Evolutionary conservation across 2,888 invertebrate species (phyloP), one percentile per base, ranked within the genome.

Genomic region (Leptarthrus brevirostris): DNA sequence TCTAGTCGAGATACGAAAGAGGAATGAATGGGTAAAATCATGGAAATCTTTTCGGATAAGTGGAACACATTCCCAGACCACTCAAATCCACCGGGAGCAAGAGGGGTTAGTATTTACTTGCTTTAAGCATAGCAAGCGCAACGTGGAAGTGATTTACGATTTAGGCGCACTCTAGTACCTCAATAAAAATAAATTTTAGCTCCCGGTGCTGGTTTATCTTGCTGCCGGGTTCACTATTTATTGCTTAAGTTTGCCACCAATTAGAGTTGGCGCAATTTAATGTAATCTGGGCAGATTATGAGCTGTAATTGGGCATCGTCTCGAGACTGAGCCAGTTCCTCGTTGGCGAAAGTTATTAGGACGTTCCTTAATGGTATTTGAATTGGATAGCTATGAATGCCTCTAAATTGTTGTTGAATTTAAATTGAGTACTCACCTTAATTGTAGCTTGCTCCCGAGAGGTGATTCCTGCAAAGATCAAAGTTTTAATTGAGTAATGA

Each of bases 261-360:
- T 72, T 72, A 72, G 47, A 72, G 30, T 47, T 56, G 26, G 56
- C 56, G 40, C 72, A 72, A 72, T 72, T 58, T 72, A 49, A 10
- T 49, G 54, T 72, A 72, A 72, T 72, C 72, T 44, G 44, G 44
- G 16, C 16, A 16, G 56, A 72, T 54, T 58, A 54, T 71, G 53
- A 53, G 54, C 22, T 44, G 71, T 71, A 71, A 71, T 54, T 54
- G 36, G 24, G 40, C 22, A 8, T 34, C 36, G 18, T 56, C 26
- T 66, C 20, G 44, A 30, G 49, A 20, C 22, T 14, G 44, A 40
- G 18, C 16, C 8, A 30, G 36, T 26, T 30, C 8, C 14, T 20
- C 40, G 52, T 16, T 18, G 16, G 12, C 61, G 61, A 3, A 22
- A 61, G 40, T 36, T 61, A 61, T 61, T 61, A 40, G 36, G 61